These are phyloP conservation scores for Chirona hameri DNA, from an alignment of 2,888 invertebrate species.

Conservation along the genomic window DNA sequence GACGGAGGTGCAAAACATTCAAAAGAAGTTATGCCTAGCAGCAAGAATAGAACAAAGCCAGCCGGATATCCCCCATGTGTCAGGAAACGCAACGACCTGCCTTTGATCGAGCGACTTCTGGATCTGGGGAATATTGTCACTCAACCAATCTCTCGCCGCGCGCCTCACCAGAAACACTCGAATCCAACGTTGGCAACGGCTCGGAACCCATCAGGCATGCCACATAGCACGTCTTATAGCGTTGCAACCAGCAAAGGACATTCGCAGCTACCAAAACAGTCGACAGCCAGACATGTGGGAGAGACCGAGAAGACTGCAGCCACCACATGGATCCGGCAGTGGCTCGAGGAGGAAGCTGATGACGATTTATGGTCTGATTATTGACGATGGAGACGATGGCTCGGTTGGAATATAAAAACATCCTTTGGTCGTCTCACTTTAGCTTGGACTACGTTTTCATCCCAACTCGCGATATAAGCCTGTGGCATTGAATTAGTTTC, in stretches of 20 bases:
- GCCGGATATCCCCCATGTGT: too few relatives aligned
- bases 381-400: background rate
- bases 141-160: too few relatives aligned
- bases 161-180: background rate
- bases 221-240: too few relatives aligned
- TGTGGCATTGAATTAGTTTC: too few relatives aligned
- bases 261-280: background rate
- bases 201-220: too few relatives aligned
- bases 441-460: too few relatives aligned
- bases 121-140: background rate
- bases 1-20: background rate
- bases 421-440: too few relatives aligned
- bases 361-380: slow-evolving; percentile 2
- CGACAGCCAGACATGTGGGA: background rate
- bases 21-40: background rate
- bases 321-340: background rate
- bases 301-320: background rate
- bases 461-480: too few relatives aligned
- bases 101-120: background rate
- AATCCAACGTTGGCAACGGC: background rate
- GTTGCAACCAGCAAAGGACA: background rate
- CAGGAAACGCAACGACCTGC: background rate
- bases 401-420: too few relatives aligned
- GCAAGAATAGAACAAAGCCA: background rate
- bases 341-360: background rate